Base-by-base conservation (phyloP, 1,140 invertebrate genomes). In the Chelonus insularis region DNA sequence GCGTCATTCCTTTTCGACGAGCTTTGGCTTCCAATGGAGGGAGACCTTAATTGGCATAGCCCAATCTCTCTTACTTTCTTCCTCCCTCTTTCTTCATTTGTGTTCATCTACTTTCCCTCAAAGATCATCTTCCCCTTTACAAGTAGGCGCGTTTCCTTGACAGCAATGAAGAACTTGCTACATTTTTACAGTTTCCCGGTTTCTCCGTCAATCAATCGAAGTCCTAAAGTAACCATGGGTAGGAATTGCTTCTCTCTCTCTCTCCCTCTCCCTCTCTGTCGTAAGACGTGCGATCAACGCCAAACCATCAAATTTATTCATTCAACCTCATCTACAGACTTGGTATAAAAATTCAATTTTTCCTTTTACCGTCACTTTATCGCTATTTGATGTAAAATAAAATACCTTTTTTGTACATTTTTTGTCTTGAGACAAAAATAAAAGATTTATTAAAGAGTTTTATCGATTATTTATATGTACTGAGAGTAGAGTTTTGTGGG, bases 1-100 rank as follows among this genome's bases (percentile, higher is more conserved):
- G 60, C 58, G 57, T 68, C 61, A 55, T 69, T 62, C 64, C 65
- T 68, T 29, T 62, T 65, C 64, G 68, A 65, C 59, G 57, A 56
- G 64, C 45, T 25, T 12, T 7, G 50, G 43, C 54, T 52, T 51
- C 29, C 52, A 34, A 59, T 32, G 37, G 36, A 18, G 34, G 39
- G 16, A 34, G 34, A 45, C 47, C 59, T 64, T 64, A 64, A 64
- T 57, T 59, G 57, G 54, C 55, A 25, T 60, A 32, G 41, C 41
- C 41, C 41, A 43, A n/a, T 43, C 41, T 14, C 14, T 37, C 51
- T 34, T 23, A 36, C 39, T 9, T 41, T 55, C 34, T 36, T 25
- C 11, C 47, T 23, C 12, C 18, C 25, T 20, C 2, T 57, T 37
- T 39, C 20, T 39, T 39, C 18, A 8, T 43, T 43, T 8, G 7